These are phyloP conservation scores for Mus spretus DNA, from an alignment of 2,797 vertebrate genomes.

Conservation along the genomic window DNA sequence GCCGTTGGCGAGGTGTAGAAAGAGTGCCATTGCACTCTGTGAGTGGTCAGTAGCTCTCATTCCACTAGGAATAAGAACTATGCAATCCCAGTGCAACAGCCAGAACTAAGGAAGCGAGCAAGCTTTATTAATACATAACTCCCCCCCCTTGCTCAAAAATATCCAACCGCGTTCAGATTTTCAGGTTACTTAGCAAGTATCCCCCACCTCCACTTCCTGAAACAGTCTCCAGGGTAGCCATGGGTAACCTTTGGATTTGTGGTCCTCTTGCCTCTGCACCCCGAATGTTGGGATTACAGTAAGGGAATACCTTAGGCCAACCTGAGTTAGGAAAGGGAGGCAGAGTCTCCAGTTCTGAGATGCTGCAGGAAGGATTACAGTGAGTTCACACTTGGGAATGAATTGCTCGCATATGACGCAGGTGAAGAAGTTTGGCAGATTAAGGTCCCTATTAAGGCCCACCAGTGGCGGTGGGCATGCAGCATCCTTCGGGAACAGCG, in stretches of 20 bases:
- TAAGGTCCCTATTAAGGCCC: no score
- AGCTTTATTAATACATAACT: no score
- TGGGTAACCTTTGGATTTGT: not conserved
- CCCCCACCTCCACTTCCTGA: not conserved
- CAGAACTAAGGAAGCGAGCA: no score
- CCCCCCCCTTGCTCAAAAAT: not conserved
- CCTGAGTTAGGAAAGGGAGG: not conserved
- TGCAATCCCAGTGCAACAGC: rapidly evolving
- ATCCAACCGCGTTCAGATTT: not conserved
- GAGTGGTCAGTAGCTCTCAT: not conserved
- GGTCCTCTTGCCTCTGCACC: not conserved
- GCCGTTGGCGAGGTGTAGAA: not conserved
- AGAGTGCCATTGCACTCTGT: not conserved
- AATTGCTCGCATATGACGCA: not conserved
- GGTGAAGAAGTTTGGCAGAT: not conserved
- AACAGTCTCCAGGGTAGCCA: not conserved
- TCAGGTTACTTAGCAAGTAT: not conserved
- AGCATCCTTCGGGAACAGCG: not conserved
- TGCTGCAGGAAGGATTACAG: not conserved
- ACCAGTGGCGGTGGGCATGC: not conserved
- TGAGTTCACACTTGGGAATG: not conserved
- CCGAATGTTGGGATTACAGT: not conserved
- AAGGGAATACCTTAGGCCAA: rapidly evolving
- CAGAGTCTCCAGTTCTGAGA: not conserved
- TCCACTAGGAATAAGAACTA: not conserved